A percentile compares a stretch with the other conserved stretches of the same genome.
These are phyloP conservation scores for Champsocephalus gunnari DNA, from an alignment of 2,797 vertebrate species.

Conservation along the genomic window DNA sequence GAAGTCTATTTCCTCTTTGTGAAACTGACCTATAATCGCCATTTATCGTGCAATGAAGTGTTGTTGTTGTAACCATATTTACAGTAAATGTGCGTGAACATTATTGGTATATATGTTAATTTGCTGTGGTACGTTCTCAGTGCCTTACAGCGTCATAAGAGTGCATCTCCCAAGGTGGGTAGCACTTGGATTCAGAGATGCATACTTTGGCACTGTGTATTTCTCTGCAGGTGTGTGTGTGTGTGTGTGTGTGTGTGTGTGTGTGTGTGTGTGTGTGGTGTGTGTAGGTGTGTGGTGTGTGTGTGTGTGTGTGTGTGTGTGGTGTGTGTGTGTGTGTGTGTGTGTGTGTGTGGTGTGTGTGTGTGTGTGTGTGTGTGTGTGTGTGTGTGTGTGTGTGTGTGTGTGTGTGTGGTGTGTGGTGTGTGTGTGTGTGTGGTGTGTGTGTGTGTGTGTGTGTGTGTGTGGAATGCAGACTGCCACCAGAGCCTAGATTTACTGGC, in stretches of 20 bases:
- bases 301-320: not conserved
- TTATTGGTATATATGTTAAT: not conserved
- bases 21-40: not conserved
- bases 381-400: not conserved
- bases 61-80: not conserved
- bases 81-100: not conserved
- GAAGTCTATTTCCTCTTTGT: too few species aligned
- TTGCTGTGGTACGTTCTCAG: not conserved
- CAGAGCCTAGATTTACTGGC: conserved; percentile 72
- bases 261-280: too few species aligned
- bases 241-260: not conserved
- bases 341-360: conserved; percentile 49
- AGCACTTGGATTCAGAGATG: conserved; percentile 30
- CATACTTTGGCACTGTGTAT: conserved; percentile 36
- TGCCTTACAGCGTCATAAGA: not conserved
- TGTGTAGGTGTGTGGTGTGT: too few species aligned
- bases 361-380: not conserved
- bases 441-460: conserved; percentile 30
- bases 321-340: conserved; percentile 47
- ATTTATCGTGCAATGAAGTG: not conserved
- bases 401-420: not conserved
- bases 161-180: conserved; percentile 41
- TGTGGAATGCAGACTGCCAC: conserved; percentile 70
- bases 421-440: not conserved
- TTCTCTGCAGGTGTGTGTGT: conserved; percentile 57